Evolutionary conservation across 2,113 vertebrate genomes (phyloP), one percentile per base, ranked within the genome.

Genomic region (Alces alces): DNA sequence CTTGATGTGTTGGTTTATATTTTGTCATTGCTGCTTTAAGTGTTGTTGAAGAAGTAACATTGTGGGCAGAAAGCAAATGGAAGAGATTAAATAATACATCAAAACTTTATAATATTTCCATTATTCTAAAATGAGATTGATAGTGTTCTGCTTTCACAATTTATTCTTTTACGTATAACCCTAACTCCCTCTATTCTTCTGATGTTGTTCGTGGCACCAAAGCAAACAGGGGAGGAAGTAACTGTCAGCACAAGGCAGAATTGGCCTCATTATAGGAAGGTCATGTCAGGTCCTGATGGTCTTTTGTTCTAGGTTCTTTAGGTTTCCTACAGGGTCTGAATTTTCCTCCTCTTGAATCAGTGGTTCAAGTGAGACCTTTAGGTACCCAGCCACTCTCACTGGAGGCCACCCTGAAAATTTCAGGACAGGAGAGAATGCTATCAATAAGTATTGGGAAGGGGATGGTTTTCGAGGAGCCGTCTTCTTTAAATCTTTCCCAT

Each of bases 51-150:
- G 76, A 82, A 28, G 36, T 58, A 84, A 19, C 90, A 28, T 45
- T 88, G 61, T 97, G 55, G 66, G 39, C 88, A 93, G 57, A 91
- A 94, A 97, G 33, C 52, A 73, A 97, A 30, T 83, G 61, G 60
- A 97, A 89, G 47, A 97, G 73, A 79, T 90, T 79, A 96, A 98
- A 92, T 82, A 93, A 76, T 87, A 84, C 91, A 95, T 95, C 16
- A 87, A 86, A 98, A 89, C 80, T 96, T 91, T 84, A 92, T 84
- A 30, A 43, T 96, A 92, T 91, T 96, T 43, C 50, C 96, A 90
- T 96, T 82, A 45, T 93, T 61, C 36, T 86, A 70, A 95, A 93
- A 4, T 2, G 27, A 47, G 57, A 60, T 61, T 92, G n/a, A 79
- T 15, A 86, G 73, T 43, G 6, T 79, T 57, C 89, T 94, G 89